Conservation (phyloP, 2,888 invertebrate genomes). For the Tyria jacobaeae region DNA sequence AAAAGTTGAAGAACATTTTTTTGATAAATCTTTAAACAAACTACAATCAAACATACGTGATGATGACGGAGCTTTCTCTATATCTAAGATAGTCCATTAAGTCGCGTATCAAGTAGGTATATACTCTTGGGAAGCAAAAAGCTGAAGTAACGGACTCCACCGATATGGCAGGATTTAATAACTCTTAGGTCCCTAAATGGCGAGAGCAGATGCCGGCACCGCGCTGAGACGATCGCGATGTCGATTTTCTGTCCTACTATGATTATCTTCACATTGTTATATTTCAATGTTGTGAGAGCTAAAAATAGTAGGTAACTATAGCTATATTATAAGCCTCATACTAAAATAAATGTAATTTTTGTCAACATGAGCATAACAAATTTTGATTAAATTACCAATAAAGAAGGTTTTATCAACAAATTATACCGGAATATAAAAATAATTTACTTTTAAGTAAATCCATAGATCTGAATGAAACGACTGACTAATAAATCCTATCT, state of each 20-base stretch:
- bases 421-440: no score
- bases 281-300: background rate
- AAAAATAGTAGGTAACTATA: background rate
- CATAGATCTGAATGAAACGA: no score
- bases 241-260: constrained; percentile 48
- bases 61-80: constrained; percentile 28
- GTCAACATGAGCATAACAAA: no score
- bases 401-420: no score
- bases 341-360: no score
- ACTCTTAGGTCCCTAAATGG: constrained; percentile 72
- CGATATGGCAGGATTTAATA: constrained; percentile 81
- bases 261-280: background rate
- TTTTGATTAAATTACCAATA: no score
- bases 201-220: constrained; percentile 56
- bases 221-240: constrained; percentile 57
- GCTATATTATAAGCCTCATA: background rate
- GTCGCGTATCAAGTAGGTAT: constrained; percentile 44
- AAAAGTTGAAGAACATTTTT: no score
- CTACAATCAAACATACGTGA: constrained; percentile 14
- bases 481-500: no score
- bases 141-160: constrained; percentile 71
- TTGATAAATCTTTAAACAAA: no score
- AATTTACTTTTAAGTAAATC: no score
- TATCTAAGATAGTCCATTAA: constrained; percentile 38
- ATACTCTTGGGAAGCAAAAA: constrained; percentile 62